Percentiles rank a stretch among this genome's conserved stretches.
phyloP scores from a whole-genome alignment of 2,888 invertebrate species.

The Drosophila lutescens region DNA sequence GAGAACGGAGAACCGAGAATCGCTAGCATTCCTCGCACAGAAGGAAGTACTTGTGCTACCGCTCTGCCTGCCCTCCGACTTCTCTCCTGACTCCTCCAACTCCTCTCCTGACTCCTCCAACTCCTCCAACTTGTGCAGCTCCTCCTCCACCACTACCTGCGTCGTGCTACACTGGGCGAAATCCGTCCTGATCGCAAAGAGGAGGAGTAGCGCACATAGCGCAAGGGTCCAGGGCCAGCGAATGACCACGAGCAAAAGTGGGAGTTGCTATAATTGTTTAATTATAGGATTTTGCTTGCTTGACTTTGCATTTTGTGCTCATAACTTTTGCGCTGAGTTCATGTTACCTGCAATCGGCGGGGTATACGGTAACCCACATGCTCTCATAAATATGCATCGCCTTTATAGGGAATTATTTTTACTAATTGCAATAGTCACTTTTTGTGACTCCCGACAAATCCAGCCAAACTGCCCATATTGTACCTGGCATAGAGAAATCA shows the following conservation, averaged over 20 bases:
- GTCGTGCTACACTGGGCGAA: conserved; percentile 54
- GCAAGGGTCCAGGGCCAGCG: conserved; percentile 80
- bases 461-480: neutral
- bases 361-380: conserved; percentile 20
- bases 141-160: conserved; percentile 38
- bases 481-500: too few species aligned
- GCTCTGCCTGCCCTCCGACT: conserved; percentile 38
- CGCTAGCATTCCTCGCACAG: conserved; percentile 66
- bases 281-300: conserved; percentile 84
- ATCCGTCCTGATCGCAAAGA: conserved; percentile 82
- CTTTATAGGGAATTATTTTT: neutral
- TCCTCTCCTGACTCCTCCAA: neutral
- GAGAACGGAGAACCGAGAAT: conserved; percentile 40
- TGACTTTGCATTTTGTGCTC: conserved; percentile 80
- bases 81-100: neutral
- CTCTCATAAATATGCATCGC: conserved; percentile 4
- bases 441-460: conserved; percentile 1
- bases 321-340: conserved; percentile 75
- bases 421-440: neutral
- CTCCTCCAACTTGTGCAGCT: conserved; percentile 9
- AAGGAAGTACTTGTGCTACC: conserved; percentile 63
- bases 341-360: conserved; percentile 56
- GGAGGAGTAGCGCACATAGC: conserved; percentile 84
- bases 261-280: conserved; percentile 85
- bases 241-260: conserved; percentile 83